Evolutionary conservation across 1,140 invertebrate species (phyloP).

Genomic region (Homalodisca vitripennis): DNA sequence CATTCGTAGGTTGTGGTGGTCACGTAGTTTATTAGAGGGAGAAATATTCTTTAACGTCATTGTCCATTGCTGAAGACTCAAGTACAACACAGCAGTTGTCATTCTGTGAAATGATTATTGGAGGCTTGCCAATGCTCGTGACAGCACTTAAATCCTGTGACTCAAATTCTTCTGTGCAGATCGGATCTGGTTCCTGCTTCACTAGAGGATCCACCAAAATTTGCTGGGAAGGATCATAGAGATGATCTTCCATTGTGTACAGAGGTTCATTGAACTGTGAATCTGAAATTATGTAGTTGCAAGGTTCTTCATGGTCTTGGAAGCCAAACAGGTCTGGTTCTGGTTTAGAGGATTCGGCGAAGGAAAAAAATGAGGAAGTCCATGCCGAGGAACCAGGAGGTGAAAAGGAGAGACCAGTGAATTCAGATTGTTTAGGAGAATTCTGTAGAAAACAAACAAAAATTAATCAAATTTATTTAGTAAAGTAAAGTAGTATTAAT

Average conservation of each 20-base stretch:
- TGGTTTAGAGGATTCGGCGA: not conserved
- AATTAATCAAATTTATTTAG: no score
- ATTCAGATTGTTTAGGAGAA: no score
- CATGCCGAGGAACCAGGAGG: not conserved
- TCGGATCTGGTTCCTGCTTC: not conserved
- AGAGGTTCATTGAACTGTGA: constrained; percentile 12
- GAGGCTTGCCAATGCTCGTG: not conserved
- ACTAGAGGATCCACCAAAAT: not conserved
- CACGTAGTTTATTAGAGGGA: not conserved
- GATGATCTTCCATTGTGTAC: constrained; percentile 1
- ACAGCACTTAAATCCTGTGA: constrained; percentile 7
- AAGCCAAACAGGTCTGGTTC: constrained; percentile 11
- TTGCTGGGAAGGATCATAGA: not conserved
- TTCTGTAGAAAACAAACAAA: no score
- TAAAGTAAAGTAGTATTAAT: no score
- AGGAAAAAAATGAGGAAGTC: constrained; percentile 2
- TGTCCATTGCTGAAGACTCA: constrained; percentile 12
- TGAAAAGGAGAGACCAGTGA: no score
- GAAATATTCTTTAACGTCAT: constrained; percentile 9
- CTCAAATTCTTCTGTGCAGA: not conserved
- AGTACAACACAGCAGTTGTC: constrained; percentile 11
- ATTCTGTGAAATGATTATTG: constrained; percentile 14
- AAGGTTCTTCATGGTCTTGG: constrained; percentile 1
- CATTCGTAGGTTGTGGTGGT: not conserved
- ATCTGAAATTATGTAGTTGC: no score